Evolutionary conservation across 35 echinoderm and acorn worm genomes (phyloP).

Genomic region (Ptychodera flava): DNA sequence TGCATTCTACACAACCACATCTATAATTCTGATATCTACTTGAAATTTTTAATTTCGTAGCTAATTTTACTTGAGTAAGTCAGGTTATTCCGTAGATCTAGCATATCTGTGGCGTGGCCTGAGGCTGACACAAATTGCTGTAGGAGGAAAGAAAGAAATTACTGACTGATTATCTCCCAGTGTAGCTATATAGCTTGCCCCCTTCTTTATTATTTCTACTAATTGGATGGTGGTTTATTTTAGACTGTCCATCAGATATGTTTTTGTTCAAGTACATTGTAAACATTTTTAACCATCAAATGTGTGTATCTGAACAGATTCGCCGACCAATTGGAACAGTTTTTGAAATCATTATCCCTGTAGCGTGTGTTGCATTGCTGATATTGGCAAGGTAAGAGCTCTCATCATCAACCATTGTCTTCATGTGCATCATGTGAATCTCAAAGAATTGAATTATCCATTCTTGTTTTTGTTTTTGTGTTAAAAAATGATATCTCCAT

Average conservation of each 20-base stretch:
- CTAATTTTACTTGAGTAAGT: too few relatives aligned
- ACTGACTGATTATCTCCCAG: too few relatives aligned
- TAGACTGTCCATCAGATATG: too few relatives aligned
- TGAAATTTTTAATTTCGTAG: too few relatives aligned
- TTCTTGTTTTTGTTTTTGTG: background rate
- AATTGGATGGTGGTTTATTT: background rate
- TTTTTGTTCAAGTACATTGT: background rate
- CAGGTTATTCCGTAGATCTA: too few relatives aligned
- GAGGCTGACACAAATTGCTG: too few relatives aligned
- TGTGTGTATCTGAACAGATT: background rate
- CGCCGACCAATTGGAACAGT: background rate
- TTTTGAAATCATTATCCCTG: background rate
- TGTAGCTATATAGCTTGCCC: too few relatives aligned
- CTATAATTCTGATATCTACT: too few relatives aligned
- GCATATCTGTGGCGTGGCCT: too few relatives aligned
- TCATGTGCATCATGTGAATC: background rate
- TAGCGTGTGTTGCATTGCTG: background rate
- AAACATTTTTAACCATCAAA: background rate
- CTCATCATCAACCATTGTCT: background rate
- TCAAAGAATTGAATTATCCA: background rate
- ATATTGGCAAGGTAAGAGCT: background rate
- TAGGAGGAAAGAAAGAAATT: too few relatives aligned
- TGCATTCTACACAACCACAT: too few relatives aligned
- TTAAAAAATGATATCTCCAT: background rate
- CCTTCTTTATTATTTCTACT: too few relatives aligned